Conservation (phyloP, 1,140 invertebrate genomes). For the Contarinia nasturtii region DNA sequence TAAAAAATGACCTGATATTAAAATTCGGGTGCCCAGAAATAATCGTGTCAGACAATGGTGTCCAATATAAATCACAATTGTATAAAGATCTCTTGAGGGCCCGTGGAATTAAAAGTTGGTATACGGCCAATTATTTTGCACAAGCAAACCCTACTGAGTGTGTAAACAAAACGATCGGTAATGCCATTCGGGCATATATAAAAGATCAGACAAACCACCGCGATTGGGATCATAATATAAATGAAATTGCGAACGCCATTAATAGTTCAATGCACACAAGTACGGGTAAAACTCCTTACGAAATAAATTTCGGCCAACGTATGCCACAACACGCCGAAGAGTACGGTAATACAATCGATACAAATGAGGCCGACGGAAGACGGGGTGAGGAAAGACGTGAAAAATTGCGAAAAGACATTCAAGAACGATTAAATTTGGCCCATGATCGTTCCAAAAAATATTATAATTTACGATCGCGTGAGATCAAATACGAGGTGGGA, state of each 20-base stretch:
- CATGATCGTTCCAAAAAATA: too few relatives aligned
- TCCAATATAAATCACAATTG: conserved; percentile 8
- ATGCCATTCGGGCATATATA: conserved; percentile 6
- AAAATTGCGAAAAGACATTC: too few relatives aligned
- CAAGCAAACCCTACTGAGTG: conserved; percentile 8
- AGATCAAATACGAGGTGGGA: too few relatives aligned
- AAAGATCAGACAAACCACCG: conserved; percentile 3
- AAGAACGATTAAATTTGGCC: too few relatives aligned
- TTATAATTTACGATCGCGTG: too few relatives aligned
- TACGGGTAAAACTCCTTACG: too few relatives aligned
- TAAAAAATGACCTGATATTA: conserved; percentile 6
- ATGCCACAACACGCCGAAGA: too few relatives aligned
- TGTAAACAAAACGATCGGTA: conserved; percentile 6
- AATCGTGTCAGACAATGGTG: conserved; percentile 10
- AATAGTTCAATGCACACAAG: conserved; percentile 3
- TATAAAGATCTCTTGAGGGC: conserved; percentile 7
- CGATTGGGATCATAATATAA: conserved; percentile 7
- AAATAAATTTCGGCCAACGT: too few relatives aligned
- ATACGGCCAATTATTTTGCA: conserved; percentile 5
- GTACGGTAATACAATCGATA: too few relatives aligned
- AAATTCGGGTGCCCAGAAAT: conserved; percentile 8
- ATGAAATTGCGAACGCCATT: conserved; percentile 4
- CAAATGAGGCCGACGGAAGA: too few relatives aligned
- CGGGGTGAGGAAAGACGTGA: too few relatives aligned
- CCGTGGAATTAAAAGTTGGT: conserved; percentile 6